phyloP scores from a whole-genome alignment of 2,888 invertebrate genomes.

The Monopis laevigella region DNA sequence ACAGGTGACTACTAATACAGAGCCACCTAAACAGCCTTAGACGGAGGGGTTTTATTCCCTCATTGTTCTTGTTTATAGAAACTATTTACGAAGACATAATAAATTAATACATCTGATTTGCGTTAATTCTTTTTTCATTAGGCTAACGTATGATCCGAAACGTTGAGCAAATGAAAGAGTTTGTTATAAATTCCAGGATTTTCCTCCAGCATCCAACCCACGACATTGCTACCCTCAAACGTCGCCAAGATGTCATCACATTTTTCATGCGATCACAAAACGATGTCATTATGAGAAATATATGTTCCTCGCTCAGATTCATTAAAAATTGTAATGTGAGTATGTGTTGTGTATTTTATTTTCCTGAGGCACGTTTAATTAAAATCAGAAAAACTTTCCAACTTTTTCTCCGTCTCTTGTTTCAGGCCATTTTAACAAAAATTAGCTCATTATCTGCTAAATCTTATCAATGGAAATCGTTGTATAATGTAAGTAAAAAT shows the following conservation, averaged over 20 bases:
- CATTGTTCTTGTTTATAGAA: too few species aligned
- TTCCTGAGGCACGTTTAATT: neutral
- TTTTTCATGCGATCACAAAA: constrained; percentile 73
- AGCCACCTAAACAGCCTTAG: too few species aligned
- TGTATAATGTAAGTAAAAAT: constrained; percentile 74
- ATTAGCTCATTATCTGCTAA: constrained; percentile 72
- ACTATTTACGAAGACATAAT: too few species aligned
- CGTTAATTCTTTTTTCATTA: too few species aligned
- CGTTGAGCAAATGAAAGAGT: too few species aligned
- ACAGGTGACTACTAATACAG: too few species aligned
- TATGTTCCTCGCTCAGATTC: constrained; percentile 68
- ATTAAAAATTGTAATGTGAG: constrained; percentile 72
- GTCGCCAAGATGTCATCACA: constrained; percentile 74
- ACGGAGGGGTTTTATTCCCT: too few species aligned
- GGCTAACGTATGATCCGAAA: too few species aligned
- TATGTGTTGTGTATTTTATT: constrained; percentile 11
- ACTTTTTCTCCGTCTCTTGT: constrained; percentile 15
- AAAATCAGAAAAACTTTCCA: neutral
- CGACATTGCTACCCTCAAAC: constrained; percentile 65
- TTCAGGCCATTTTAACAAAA: constrained; percentile 70
- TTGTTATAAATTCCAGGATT: constrained; percentile 59
- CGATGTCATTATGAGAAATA: constrained; percentile 67
- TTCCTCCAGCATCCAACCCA: constrained; percentile 77
- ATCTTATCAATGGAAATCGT: constrained; percentile 73
- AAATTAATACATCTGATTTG: too few species aligned